These are phyloP conservation scores for Zygogramma bicolorata DNA, from an alignment of 2,888 invertebrate genomes.

Conservation along the genomic window DNA sequence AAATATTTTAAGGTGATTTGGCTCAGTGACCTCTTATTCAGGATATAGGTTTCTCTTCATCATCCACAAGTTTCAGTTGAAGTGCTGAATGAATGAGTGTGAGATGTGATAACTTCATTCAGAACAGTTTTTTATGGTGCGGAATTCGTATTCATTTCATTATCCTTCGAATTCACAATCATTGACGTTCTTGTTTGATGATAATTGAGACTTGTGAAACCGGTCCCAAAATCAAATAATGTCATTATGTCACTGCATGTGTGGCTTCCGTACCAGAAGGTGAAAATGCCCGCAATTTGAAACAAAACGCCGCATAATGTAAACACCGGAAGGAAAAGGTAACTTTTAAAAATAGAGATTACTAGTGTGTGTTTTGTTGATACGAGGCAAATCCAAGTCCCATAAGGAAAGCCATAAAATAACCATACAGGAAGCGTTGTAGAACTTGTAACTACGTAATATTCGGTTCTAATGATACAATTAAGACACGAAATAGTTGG, in stretches of 20 bases:
- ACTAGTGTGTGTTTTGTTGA: not conserved
- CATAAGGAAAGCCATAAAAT: constrained; percentile 2
- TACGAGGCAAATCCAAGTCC: not conserved
- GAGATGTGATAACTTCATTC: no score
- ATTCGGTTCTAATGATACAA: not conserved
- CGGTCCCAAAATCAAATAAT: not conserved
- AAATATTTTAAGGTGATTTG: no score
- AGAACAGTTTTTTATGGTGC: no score
- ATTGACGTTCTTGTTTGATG: no score
- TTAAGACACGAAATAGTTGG: not conserved
- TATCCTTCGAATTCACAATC: no score
- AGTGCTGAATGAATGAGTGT: no score
- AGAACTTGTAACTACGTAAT: not conserved
- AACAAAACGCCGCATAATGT: not conserved
- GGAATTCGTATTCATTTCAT: no score
- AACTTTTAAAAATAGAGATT: not conserved
- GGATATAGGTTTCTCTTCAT: no score
- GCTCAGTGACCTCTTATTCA: no score
- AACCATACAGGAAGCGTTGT: not conserved
- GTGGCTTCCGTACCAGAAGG: not conserved
- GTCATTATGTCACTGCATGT: not conserved
- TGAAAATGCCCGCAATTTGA: not conserved
- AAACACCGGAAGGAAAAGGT: constrained; percentile 7
- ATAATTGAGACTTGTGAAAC: no score
- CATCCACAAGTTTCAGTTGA: no score